Percentiles rank a stretch among this genome's conserved stretches.
These are phyloP conservation scores for Littorina saxatilis DNA, from an alignment of 1,140 invertebrate genomes.

Conservation along the genomic window DNA sequence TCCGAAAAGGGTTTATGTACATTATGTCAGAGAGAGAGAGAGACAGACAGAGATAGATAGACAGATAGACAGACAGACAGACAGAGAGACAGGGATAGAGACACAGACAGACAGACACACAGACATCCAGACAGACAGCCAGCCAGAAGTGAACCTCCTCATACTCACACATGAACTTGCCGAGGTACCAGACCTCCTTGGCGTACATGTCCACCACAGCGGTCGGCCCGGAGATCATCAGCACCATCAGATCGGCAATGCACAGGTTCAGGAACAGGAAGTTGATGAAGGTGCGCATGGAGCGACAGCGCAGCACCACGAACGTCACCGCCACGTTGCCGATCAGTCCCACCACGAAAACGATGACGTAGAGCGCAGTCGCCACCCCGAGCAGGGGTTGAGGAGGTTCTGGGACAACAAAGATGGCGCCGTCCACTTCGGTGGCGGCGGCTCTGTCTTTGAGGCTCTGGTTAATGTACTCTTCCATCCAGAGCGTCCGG, in stretches of 20 bases:
- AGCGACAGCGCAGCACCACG: constrained; percentile 55
- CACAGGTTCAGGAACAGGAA: constrained; percentile 88
- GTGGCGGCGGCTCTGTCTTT: background rate
- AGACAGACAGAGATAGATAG: constrained; percentile 44
- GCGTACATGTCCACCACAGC: constrained; percentile 88
- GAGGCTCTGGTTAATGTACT: background rate
- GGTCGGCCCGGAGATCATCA: constrained; percentile 91
- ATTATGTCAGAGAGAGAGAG: constrained; percentile 33
- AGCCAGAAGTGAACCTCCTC: constrained; percentile 28
- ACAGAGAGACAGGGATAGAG: constrained; percentile 50
- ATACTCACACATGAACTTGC: constrained; percentile 85
- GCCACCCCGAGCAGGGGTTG: constrained; percentile 83
- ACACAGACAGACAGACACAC: constrained; percentile 50
- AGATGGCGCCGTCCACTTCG: background rate
- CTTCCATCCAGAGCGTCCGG: constrained; percentile 15
- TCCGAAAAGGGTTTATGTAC: no score
- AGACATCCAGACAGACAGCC: constrained; percentile 49
- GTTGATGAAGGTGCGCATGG: constrained; percentile 89
- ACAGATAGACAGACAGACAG: constrained; percentile 50
- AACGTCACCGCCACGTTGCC: constrained; percentile 60
- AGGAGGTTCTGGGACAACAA: constrained; percentile 78
- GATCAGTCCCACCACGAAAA: constrained; percentile 58
- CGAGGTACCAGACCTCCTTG: constrained; percentile 86
- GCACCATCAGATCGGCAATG: constrained; percentile 84
- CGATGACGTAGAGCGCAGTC: constrained; percentile 55